Evolutionary conservation across 1,140 invertebrate genomes (phyloP).

Genomic region (Brachionus sp.): DNA sequence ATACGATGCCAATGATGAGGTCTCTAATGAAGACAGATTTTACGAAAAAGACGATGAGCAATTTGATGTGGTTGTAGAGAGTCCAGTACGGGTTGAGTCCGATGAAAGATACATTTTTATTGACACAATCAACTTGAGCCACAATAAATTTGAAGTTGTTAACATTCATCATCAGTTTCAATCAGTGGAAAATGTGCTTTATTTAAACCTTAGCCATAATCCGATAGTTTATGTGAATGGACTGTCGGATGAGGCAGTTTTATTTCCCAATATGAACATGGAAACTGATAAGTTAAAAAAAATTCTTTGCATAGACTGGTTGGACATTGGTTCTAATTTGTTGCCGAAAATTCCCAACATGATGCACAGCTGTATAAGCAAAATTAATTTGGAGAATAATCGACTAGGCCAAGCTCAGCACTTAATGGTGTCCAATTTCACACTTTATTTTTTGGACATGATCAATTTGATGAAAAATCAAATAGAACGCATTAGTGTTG

Average conservation of each 20-base stretch:
- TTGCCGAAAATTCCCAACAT: not conserved
- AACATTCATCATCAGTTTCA: conserved; percentile 25
- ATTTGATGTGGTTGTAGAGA: not conserved
- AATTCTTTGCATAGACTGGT: not conserved
- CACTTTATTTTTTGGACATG: not conserved
- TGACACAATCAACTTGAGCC: not conserved
- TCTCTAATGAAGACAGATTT: not conserved
- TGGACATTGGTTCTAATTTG: not conserved
- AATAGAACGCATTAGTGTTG: not conserved
- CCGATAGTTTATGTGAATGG: not conserved
- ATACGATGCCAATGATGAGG: not conserved
- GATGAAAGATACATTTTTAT: not conserved
- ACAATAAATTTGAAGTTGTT: not conserved
- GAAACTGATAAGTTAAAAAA: not conserved
- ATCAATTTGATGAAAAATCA: not conserved
- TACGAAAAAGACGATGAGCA: conserved; percentile 8
- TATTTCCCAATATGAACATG: not conserved
- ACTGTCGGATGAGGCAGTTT: not conserved
- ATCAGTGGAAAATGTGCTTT: not conserved
- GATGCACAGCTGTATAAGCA: not conserved
- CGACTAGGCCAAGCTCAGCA: not conserved
- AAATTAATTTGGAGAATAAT: not conserved
- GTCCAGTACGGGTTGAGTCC: not conserved
- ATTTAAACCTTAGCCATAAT: conserved; percentile 18
- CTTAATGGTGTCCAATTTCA: conserved; percentile 5